A percentile compares a stretch with the other conserved stretches of the same genome.
phyloP scores from a whole-genome alignment of 2,888 invertebrate genomes.

The Stenoptilia bipunctidactyla region DNA sequence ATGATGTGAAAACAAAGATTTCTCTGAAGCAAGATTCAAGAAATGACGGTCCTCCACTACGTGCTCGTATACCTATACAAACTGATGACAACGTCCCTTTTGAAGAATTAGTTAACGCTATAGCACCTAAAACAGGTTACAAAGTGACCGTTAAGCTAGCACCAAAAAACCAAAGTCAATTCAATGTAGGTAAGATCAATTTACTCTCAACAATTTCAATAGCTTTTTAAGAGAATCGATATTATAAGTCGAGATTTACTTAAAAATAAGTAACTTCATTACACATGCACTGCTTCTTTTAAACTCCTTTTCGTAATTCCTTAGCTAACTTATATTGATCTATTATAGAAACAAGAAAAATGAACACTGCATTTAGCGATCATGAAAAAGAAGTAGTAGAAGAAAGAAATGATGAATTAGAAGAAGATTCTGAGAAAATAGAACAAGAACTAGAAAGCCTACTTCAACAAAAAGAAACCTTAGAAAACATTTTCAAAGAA shows the following conservation, averaged over 20 bases:
- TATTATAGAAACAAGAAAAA: slow-evolving; percentile 2
- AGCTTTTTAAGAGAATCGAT: too few relatives aligned
- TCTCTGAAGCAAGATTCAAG: too few relatives aligned
- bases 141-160: slow-evolving; percentile 48
- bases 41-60: too few relatives aligned
- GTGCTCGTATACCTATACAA: too few relatives aligned
- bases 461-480: slow-evolving; percentile 1
- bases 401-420: slow-evolving; percentile 27
- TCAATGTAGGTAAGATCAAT: background rate
- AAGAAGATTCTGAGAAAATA: too few relatives aligned
- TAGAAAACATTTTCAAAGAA: slow-evolving; percentile 5
- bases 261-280: too few relatives aligned
- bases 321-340: too few relatives aligned
- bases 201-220: too few relatives aligned
- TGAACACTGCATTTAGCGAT: slow-evolving; percentile 23
- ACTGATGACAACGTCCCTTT: slow-evolving; percentile 7
- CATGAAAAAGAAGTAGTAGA: slow-evolving; percentile 31
- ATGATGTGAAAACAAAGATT: slow-evolving; percentile 4
- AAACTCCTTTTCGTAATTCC: too few relatives aligned
- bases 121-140: slow-evolving; percentile 29
- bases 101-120: slow-evolving; percentile 26
- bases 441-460: slow-evolving; percentile 20
- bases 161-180: slow-evolving; percentile 32
- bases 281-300: too few relatives aligned
- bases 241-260: too few relatives aligned